Base-by-base conservation (phyloP, 2,113 vertebrate genomes). In the Picathartes gymnocephalus region DNA sequence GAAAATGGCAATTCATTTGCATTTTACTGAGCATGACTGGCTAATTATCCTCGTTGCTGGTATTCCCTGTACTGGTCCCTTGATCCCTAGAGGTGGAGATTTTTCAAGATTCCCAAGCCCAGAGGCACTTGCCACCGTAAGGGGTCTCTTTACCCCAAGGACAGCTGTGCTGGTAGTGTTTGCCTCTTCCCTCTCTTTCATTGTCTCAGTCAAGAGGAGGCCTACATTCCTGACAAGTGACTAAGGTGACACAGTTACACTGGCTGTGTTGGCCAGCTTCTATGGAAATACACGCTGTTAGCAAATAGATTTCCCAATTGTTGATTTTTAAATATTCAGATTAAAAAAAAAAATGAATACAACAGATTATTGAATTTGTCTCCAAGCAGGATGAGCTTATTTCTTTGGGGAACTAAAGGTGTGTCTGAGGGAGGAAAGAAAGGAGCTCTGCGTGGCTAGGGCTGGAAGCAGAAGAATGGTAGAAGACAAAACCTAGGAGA, bases 371-470 rank as follows among this genome's bases (percentile, higher is more conserved):
- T 44, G 11, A 68, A 1, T 81, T 83, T 85, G 68, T 70, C 23
- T 73, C 20, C 30, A 42, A 27, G 15, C 13, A 50, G 8, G 39
- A 83, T 15, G 22, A 18, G 5, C 2, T 86, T 42, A 65, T 61
- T 84, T 44, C 16, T 50, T 50, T 48, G 17, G 2, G 11, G 23
- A 42, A 13, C 8, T 45, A 6, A 37, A 65, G 48, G 15, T n/a
- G 5, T 40, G 9, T 37, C 20, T 66, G 7, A 7, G 15, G 6
- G 4, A 66, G 16, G 15, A 61, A 69, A 58, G 27, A 71, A 72
- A 15, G 15, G 35, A 88, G 28, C 0, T 0, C 15, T 61, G 27
- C 3, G 4, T 5, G 6, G 8, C 9, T 77, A 4, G 2, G 14
- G 6, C 5, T 33, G 33, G 30, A 39, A 30, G 16, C 25, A 76